Evolutionary conservation across 53 echinoderm and acorn worm species (phyloP), one percentile per base, ranked within the genome.

Genomic region (Astropecten irregularis): DNA sequence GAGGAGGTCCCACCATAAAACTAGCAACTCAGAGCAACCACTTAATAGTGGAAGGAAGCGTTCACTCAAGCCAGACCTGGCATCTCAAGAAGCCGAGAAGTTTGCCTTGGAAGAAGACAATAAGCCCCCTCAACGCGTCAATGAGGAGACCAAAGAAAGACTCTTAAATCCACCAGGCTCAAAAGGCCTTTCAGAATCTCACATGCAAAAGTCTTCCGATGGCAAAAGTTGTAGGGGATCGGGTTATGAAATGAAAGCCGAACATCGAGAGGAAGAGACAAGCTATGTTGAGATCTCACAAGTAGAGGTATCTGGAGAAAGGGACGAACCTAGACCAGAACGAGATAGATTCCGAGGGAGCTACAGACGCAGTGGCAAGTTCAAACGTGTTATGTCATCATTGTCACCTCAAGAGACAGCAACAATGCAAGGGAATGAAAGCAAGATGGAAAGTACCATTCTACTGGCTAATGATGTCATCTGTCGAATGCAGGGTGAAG

Each of bases 391-490:
- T 18, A 84, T 68, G 69, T 67, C 58, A 52, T 40, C 84, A 18
- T 53, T 69, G 18, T 69, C 84, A 29, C 84, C 84, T 2, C 68
- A 84, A 69, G 84, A 68, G 19, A 54, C 69, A 27, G 70, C 40
- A 39, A 58, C 58, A 9, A 32, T 38, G 57, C 56, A 69, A 22
- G 68, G 46, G 14, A 68, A 69, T 34, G 69, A 84, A 29, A 39
- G 44, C 22, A 70, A 85, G 61, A 88, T 94, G 90, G 94, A 90
- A 74, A 90, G 90, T 35, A 94, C 94, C 30, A 89, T 93, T 21
- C 81, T 84, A 16, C 81, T 93, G 36, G 93, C 95, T 16, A 95
- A 92, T 73, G 92, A 95, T 82, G 88, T 90, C 38, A 95, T 95
- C 31, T 65, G 82, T 30, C 79, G 89, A 60, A 65, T 96, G 73